These are phyloP conservation scores for Rhynchomys soricoides DNA, from an alignment of 2,113 vertebrate species.

Conservation along the genomic window DNA sequence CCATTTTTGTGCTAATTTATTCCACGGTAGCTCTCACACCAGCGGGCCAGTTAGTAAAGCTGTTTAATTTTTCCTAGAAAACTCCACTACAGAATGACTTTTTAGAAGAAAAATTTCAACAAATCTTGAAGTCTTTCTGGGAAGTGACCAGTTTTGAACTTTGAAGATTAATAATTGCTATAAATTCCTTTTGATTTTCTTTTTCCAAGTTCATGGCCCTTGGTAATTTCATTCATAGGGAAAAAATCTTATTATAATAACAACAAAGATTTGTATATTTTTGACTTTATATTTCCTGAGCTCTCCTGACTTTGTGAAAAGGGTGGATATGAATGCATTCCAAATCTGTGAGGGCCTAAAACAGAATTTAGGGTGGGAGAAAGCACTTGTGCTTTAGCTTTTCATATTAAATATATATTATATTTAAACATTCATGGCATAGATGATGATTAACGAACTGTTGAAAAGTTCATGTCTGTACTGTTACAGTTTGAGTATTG, in stretches of 20 bases:
- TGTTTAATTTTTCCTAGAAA: slow-evolving; percentile 92
- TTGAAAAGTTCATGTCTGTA: slow-evolving; percentile 85
- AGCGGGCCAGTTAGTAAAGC: slow-evolving; percentile 92
- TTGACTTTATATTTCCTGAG: slow-evolving; percentile 91
- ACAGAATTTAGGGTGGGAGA: slow-evolving; percentile 79
- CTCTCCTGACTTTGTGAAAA: slow-evolving; percentile 87
- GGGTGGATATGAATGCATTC: slow-evolving; percentile 89
- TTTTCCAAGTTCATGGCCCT: slow-evolving; percentile 90
- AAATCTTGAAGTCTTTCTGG: slow-evolving; percentile 89
- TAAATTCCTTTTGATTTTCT: slow-evolving; percentile 88
- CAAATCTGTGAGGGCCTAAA: slow-evolving; percentile 86
- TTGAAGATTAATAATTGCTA: slow-evolving; percentile 87
- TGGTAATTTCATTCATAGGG: slow-evolving; percentile 85
- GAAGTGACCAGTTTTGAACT: slow-evolving; percentile 90
- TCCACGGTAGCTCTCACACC: slow-evolving; percentile 91
- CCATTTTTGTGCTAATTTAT: slow-evolving; percentile 91
- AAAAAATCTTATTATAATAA: slow-evolving; percentile 86
- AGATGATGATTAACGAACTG: slow-evolving; percentile 88
- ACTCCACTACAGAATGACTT: slow-evolving; percentile 90
- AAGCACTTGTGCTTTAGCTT: slow-evolving; percentile 90
- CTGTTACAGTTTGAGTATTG: slow-evolving; percentile 88
- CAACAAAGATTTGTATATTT: slow-evolving; percentile 91
- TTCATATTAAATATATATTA: slow-evolving; percentile 91
- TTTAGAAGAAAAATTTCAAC: slow-evolving; percentile 89
- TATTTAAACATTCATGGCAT: slow-evolving; percentile 91